Evolutionary conservation across 2,888 invertebrate genomes (phyloP).

Genomic region (Nemapogon koenigi): DNA sequence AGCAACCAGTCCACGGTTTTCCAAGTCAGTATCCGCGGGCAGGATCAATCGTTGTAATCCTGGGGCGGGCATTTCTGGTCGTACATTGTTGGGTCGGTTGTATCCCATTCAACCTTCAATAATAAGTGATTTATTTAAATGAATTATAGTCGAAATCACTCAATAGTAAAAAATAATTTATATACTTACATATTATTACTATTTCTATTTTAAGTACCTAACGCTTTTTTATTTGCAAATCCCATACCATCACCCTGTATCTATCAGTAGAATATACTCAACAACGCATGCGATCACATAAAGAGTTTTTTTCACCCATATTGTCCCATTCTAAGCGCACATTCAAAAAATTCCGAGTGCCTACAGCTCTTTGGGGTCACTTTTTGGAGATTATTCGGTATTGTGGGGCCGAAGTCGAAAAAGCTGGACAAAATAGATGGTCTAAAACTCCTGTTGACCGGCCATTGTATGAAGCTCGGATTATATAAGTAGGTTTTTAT

Average conservation of each 20-base stretch:
- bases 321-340: slow-evolving; percentile 25
- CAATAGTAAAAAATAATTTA: not conserved
- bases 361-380: slow-evolving; percentile 56
- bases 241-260: slow-evolving; percentile 29
- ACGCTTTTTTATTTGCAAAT: not conserved
- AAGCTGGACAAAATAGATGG: slow-evolving; percentile 39
- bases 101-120: too few relatives aligned
- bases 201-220: not conserved
- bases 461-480: slow-evolving; percentile 33
- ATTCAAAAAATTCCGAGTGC: slow-evolving; percentile 24
- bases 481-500: slow-evolving; percentile 2
- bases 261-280: slow-evolving; percentile 25
- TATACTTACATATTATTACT: not conserved
- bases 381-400: slow-evolving; percentile 58
- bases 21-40: too few relatives aligned
- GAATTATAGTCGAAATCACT: too few relatives aligned
- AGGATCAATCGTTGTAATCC: too few relatives aligned
- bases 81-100: too few relatives aligned
- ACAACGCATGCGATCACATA: slow-evolving; percentile 34
- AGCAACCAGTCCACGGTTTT: too few relatives aligned
- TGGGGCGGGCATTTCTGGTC: too few relatives aligned
- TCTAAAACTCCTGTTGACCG: slow-evolving; percentile 46
- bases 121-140: too few relatives aligned
- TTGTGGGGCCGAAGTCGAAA: slow-evolving; percentile 50
- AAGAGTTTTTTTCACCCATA: slow-evolving; percentile 37